Evolutionary conservation across 2,797 vertebrate genomes (phyloP), one percentile per base, ranked within the genome.

Genomic region (Eulemur mongoz): DNA sequence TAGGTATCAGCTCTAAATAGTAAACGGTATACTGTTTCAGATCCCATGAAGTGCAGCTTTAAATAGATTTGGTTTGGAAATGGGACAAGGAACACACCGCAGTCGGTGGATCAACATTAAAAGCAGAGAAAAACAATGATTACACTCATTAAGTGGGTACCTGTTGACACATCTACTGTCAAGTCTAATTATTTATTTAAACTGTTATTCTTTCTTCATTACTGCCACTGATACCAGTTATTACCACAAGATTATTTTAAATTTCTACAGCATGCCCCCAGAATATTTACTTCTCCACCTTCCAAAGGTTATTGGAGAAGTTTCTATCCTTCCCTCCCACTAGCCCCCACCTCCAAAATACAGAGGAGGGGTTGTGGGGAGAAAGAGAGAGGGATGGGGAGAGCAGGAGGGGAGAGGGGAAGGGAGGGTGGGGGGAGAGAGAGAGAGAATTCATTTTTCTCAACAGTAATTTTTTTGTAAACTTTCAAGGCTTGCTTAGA

Each of bases 31-130:
- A 96, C 67, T 57, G 45, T 98, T 97, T 96, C 97, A 97, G 85
- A 97, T 94, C 65, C 96, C 86, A 80, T 92, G 86, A 82, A 97
- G 89, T 35, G 45, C 67, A 90, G 89, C 96, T 98, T 96, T 96
- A 98, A 97, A 98, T 97, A 98, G 98, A 97, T 63, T 96, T 90
- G 93, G 97, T 94, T 96, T 98, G 96, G 97, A 98, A 96, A 91
- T 17, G 69, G 89, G 95, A 97, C 93, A 95, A n/a, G 70, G 96
- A 96, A 89, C 84, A 93, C 61, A 94, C 91, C 45, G 14, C 89
- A 96, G 94, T 94, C 72, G 86, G 94, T 79, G 59, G 92, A 92
- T 84, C 94, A 92, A 92, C n/a, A 1, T 13, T 81, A 75, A 93
- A 86, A 95, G 89, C 50, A 65, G 84, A 97, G 96, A 84, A 96